Evolutionary conservation across 2,797 vertebrate species (phyloP).

Genomic region (Mareca penelope): DNA sequence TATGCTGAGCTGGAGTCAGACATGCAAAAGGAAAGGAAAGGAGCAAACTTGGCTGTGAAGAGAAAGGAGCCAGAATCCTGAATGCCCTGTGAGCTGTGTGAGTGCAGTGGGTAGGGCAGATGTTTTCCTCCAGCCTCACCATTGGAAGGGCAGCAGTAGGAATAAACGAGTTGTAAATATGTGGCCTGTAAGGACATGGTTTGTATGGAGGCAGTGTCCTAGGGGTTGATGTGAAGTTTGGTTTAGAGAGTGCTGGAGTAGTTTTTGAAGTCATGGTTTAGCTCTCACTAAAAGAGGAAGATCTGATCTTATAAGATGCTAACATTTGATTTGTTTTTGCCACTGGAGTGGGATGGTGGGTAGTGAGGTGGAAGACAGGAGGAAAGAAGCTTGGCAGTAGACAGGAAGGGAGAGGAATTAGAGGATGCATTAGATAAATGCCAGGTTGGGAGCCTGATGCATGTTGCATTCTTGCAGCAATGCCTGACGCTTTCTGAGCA

Average conservation of each 20-base stretch:
- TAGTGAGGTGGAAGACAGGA: neutral
- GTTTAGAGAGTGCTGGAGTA: neutral
- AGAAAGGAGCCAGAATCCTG: neutral
- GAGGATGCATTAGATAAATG: neutral
- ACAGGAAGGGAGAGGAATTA: neutral
- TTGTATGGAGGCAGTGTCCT: neutral
- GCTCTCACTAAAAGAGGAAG: neutral
- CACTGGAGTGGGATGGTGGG: neutral
- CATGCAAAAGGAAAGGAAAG: neutral
- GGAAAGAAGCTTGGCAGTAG: neutral
- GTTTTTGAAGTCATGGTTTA: neutral
- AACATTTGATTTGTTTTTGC: neutral
- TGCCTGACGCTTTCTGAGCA: neutral
- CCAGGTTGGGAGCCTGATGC: neutral
- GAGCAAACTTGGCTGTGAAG: neutral
- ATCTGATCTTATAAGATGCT: neutral
- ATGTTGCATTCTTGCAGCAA: neutral
- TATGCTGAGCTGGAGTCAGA: neutral
- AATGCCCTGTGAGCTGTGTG: fast-evolving
- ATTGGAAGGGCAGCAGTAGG: neutral
- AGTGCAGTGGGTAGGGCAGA: neutral
- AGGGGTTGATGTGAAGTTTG: neutral
- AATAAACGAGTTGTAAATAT: neutral
- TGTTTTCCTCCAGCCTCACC: neutral
- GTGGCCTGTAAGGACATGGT: neutral